Base-by-base conservation (phyloP, 2,113 vertebrate species). In the Eptatretus burgeri region DNA sequence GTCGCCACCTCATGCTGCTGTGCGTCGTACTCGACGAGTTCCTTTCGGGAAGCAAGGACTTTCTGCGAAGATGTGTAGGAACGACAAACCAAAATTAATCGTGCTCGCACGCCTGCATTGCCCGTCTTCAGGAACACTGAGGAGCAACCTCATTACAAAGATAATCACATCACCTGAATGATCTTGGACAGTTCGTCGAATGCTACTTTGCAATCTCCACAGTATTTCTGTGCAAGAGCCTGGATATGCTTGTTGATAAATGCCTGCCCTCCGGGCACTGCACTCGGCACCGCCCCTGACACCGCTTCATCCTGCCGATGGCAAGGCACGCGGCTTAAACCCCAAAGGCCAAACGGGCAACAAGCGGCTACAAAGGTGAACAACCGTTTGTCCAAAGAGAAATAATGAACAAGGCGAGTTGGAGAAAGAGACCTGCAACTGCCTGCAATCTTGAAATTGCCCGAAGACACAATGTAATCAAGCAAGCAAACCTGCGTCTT, bases 161-260 rank as follows among this genome's bases (percentile, higher is more conserved):
- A 27, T 27, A 20, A n/a, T 14, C 56, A n/a, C 56, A 66, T 52
- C 70, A 95, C 91, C 84, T 98, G 91, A 68, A 98, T 94, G 67
- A 98, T 98, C 74, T 98, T 98, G 64, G 91, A 98, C 60, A 98
- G 85, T 50, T 95, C 91, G 50, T 98, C 91, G 0, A 95, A 98
- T 49, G 89, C 95, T 17, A 82, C 87, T 75, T 88, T 95, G 77
- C 91, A 98, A 70, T 98, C 91, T 12, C 91, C 91, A 2, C 87
- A 93, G 66, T 98, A 98, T 65, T 93, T 89, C 73, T 96, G 91
- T 10, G 91, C 91, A 70, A 98, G 70, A 73, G 95, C 88, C 63
- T 94, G 81, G 70, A 98, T 98, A 69, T 98, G 93, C n/a, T 89
- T 75, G 66, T 98, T 98, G 66, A 98, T 89, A 9, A 84, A 89